Percentiles rank a stretch among this genome's conserved stretches.
These are phyloP conservation scores for Austrofundulus limnaeus DNA, from an alignment of 2,113 vertebrate genomes.

Conservation along the genomic window DNA sequence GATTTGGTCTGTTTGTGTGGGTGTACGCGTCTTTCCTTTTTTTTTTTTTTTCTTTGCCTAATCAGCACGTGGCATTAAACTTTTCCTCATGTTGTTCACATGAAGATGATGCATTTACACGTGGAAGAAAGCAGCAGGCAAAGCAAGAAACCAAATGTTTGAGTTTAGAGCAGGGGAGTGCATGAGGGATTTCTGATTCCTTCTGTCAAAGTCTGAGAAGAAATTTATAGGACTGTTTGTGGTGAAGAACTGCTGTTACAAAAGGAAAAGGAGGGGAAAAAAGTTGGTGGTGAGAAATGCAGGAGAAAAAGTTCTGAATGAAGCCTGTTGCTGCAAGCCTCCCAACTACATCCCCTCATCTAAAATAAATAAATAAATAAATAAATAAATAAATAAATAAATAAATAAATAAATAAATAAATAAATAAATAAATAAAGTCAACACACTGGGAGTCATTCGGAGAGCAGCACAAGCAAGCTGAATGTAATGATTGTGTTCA, in stretches of 20 bases:
- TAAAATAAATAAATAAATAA: conserved; percentile 23
- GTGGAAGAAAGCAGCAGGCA: too few species aligned
- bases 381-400: conserved; percentile 45
- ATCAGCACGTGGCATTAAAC: conserved; percentile 77
- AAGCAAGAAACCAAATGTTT: too few species aligned
- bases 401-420: conserved; percentile 39
- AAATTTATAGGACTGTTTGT: conserved; percentile 5
- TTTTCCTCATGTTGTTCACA: conserved; percentile 15
- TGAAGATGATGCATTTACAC: too few species aligned
- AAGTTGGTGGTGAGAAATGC: background rate
- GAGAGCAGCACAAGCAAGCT: conserved; percentile 63
- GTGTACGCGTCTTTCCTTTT: conserved; percentile 9
- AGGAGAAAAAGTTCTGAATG: conserved; percentile 10
- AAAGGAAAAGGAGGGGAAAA: conserved; percentile 1
- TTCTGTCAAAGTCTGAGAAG: conserved; percentile 48
- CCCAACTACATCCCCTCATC: conserved; percentile 42
- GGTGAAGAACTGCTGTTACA: conserved; percentile 19
- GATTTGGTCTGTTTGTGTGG: conserved; percentile 34
- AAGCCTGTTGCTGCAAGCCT: conserved; percentile 68
- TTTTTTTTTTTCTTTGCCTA: conserved; percentile 22
- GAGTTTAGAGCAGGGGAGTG: conserved; percentile 50
- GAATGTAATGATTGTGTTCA: conserved; percentile 67
- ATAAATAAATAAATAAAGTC: conserved; percentile 47
- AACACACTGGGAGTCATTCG: conserved; percentile 59
- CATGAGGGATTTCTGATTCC: conserved; percentile 49